Conservation (phyloP, 2,888 invertebrate species). For the Drosophila formosana region DNA sequence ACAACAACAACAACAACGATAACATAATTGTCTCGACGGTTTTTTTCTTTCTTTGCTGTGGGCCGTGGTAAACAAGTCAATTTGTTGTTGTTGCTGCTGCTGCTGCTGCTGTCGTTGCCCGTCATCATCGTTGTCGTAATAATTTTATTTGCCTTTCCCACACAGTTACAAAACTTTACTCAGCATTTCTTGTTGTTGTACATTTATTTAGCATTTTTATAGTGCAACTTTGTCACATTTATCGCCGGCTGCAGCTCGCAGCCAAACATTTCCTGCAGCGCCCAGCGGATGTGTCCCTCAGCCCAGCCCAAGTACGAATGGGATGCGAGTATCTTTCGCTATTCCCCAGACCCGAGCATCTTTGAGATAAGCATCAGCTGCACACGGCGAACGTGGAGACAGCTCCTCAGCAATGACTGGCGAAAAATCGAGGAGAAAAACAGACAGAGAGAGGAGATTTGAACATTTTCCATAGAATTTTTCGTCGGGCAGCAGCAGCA, state of each 20-base stretch:
- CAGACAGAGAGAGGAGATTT: slow-evolving; percentile 22
- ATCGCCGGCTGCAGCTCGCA: slow-evolving; percentile 58
- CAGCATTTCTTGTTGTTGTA: slow-evolving; percentile 23
- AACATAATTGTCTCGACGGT: slow-evolving; percentile 44
- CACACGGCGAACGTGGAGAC: slow-evolving; percentile 10
- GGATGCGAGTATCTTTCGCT: background rate
- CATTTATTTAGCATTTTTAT: slow-evolving; percentile 66
- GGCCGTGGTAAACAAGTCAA: slow-evolving; percentile 58
- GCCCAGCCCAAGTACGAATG: slow-evolving; percentile 4
- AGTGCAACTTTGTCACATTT: slow-evolving; percentile 71
- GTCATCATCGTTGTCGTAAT: slow-evolving; percentile 57
- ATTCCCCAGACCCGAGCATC: slow-evolving; percentile 9
- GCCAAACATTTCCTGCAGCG: slow-evolving; percentile 62
- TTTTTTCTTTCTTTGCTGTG: slow-evolving; percentile 36
- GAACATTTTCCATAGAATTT: slow-evolving; percentile 58
- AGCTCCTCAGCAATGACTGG: slow-evolving; percentile 55
- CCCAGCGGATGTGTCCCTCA: slow-evolving; percentile 66
- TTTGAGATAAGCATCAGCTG: slow-evolving; percentile 63
- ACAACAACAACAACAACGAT: slow-evolving; percentile 38
- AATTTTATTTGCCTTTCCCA: slow-evolving; percentile 74
- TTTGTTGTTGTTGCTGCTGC: slow-evolving; percentile 34
- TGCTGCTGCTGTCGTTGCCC: slow-evolving; percentile 16
- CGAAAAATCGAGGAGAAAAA: slow-evolving; percentile 27
- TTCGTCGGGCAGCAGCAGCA: slow-evolving; percentile 8
- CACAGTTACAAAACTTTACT: slow-evolving; percentile 42